Conservation (phyloP, 2,113 vertebrate genomes). For the Tympanuchus pallidicinctus region DNA sequence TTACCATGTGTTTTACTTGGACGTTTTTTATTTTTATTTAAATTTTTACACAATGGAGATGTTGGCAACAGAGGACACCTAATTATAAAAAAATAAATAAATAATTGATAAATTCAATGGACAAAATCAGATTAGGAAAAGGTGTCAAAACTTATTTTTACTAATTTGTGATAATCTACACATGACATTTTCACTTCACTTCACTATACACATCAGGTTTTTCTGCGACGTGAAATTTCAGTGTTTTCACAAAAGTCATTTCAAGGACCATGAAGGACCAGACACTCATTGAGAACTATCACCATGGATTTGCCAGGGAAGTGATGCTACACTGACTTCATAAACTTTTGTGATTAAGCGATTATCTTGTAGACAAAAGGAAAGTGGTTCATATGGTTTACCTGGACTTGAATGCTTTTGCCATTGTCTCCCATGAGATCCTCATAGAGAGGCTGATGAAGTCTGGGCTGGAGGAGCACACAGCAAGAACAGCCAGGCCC, state of each 20-base stretch:
- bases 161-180: background rate
- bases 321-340: too few relatives aligned
- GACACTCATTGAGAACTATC: background rate
- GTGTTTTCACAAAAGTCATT: background rate
- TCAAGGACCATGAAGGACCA: background rate
- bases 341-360: background rate
- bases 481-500: background rate
- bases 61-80: slow-evolving; percentile 77
- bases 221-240: background rate
- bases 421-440: background rate
- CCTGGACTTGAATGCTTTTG: background rate
- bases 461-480: background rate
- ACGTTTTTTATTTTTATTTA: slow-evolving; percentile 60
- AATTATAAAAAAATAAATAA: slow-evolving; percentile 38
- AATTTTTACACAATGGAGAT: slow-evolving; percentile 81
- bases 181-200: background rate
- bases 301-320: too few relatives aligned
- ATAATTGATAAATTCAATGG: background rate
- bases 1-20: slow-evolving; percentile 76
- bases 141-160: background rate
- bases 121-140: background rate
- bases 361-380: background rate
- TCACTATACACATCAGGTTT: background rate
- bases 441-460: background rate
- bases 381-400: background rate